A percentile compares a stretch with the other conserved stretches of the same genome.
phyloP scores from a whole-genome alignment of 2,797 vertebrate genomes.

The Eurystomus glaucurus region DNA sequence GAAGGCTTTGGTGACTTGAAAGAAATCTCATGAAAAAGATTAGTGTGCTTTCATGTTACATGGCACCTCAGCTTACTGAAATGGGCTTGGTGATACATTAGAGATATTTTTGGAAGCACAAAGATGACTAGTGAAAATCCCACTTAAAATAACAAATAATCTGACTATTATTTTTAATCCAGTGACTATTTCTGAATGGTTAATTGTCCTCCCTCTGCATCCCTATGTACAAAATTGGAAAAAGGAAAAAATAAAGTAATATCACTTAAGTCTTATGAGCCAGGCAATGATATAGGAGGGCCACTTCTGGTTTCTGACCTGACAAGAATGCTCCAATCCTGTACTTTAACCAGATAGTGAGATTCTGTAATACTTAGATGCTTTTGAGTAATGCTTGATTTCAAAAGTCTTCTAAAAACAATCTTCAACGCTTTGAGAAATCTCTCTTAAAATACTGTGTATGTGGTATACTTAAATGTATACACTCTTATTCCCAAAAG shows the following conservation, averaged over 20 bases:
- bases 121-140: neutral
- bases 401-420: neutral
- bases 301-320: neutral
- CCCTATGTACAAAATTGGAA: neutral
- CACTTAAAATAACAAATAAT: neutral
- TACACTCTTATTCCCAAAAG: neutral
- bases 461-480: neutral
- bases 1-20: neutral
- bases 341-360: neutral
- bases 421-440: neutral
- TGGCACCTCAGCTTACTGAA: neutral
- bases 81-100: neutral
- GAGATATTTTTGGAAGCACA: neutral
- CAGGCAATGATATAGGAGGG: neutral
- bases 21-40: neutral
- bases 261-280: neutral
- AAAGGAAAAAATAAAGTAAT: too few species aligned
- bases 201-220: neutral
- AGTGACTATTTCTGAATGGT: neutral
- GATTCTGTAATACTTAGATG: neutral
- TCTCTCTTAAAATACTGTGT: neutral
- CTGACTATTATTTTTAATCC: neutral
- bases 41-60: fast-evolving
- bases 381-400: neutral
- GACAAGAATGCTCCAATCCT: neutral